These are phyloP conservation scores for Ceyx margarethae DNA, from an alignment of 2,113 vertebrate genomes.

Conservation along the genomic window DNA sequence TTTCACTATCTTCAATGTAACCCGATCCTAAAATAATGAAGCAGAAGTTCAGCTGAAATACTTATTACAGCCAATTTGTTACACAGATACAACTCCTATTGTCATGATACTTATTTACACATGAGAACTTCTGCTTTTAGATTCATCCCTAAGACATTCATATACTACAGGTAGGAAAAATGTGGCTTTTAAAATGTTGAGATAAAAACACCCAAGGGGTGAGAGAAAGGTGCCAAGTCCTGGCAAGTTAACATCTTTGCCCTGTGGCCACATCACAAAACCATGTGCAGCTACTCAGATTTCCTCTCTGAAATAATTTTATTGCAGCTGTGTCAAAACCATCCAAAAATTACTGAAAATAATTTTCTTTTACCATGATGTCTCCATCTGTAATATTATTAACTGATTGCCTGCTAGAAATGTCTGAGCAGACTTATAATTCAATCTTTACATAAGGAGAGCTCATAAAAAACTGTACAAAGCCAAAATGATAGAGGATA, in stretches of 20 bases:
- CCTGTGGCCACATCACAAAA: not conserved
- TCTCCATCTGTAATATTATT: not conserved
- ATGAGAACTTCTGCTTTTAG: not conserved
- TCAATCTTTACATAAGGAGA: not conserved
- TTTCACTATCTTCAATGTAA: constrained; percentile 74
- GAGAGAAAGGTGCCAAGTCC: not conserved
- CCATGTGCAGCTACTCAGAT: not conserved
- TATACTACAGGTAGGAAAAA: not conserved
- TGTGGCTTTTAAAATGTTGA: not conserved
- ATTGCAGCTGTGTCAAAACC: not conserved
- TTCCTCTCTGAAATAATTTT: not conserved
- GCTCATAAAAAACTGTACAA: not conserved
- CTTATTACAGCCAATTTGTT: not conserved
- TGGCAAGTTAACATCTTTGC: not conserved
- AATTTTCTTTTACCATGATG: not conserved
- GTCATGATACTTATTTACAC: not conserved
- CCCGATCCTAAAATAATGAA: constrained; percentile 52
- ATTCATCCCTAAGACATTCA: not conserved
- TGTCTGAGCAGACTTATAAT: not conserved
- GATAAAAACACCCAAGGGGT: not conserved
- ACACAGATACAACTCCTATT: not conserved
- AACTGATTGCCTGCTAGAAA: not conserved
- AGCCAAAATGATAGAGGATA: not conserved
- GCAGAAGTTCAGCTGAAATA: not conserved
- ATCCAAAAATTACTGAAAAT: not conserved